phyloP scores from a whole-genome alignment of 2,888 invertebrate species.

The Cerceris ruficornis region DNA sequence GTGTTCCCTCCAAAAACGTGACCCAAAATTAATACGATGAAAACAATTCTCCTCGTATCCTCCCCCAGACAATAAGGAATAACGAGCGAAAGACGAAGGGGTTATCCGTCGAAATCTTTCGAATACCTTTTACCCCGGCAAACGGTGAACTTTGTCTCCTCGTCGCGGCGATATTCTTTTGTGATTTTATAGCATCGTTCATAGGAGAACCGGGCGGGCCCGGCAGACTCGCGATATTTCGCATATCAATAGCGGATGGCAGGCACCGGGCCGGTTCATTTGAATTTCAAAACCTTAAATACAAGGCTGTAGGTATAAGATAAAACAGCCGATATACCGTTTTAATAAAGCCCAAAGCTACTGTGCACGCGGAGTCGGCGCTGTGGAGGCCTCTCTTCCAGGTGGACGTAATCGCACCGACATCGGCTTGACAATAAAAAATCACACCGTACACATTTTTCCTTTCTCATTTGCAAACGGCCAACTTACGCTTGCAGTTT shows the following conservation, averaged over 20 bases:
- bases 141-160: slow-evolving; percentile 41
- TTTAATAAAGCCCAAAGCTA: slow-evolving; percentile 73
- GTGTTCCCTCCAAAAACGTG: no score
- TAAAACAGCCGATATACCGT: slow-evolving; percentile 75
- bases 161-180: slow-evolving; percentile 59
- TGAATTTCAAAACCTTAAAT: slow-evolving; percentile 77
- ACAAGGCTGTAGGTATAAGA: slow-evolving; percentile 75
- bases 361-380: slow-evolving; percentile 44
- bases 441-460: slow-evolving; percentile 43
- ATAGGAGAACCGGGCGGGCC: slow-evolving; percentile 52
- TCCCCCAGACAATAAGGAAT: no score
- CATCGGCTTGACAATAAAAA: slow-evolving; percentile 66
- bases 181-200: slow-evolving; percentile 66
- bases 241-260: slow-evolving; percentile 76
- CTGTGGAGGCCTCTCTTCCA: slow-evolving; percentile 50
- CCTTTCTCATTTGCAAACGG: slow-evolving; percentile 35
- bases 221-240: slow-evolving; percentile 69
- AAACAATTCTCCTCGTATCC: no score
- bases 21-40: no score
- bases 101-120: slow-evolving; percentile 17
- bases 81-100: not conserved
- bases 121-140: slow-evolving; percentile 27
- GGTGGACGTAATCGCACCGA: slow-evolving; percentile 62
- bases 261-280: slow-evolving; percentile 70
- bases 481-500: slow-evolving; percentile 26